phyloP scores from a whole-genome alignment of 2,888 invertebrate genomes.

The Apamea sordens region DNA sequence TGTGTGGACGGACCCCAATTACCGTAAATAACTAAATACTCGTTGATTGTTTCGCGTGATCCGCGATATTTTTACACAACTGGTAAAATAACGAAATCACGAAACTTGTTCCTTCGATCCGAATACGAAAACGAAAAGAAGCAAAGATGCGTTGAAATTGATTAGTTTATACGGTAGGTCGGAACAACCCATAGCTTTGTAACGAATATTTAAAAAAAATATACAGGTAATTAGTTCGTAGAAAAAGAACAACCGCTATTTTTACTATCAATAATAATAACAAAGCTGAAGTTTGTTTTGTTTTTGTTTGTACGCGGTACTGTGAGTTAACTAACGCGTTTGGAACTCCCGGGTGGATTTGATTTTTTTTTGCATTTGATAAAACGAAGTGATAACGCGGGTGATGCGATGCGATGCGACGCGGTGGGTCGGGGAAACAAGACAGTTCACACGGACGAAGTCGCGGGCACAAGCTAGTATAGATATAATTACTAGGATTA shows the following conservation, averaged over 20 bases:
- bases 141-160: not conserved
- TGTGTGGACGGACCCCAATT: slow-evolving; percentile 53
- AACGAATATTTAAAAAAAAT: too few species aligned
- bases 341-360: not conserved
- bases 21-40: slow-evolving; percentile 54
- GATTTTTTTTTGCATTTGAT: too few species aligned
- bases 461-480: too few species aligned
- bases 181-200: not conserved
- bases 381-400: not conserved
- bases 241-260: not conserved
- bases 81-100: not conserved
- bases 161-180: not conserved
- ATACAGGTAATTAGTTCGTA: not conserved
- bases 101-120: slow-evolving; percentile 5
- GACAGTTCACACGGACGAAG: not conserved
- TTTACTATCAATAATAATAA: not conserved
- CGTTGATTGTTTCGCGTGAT: slow-evolving; percentile 33
- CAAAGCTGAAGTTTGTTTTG: not conserved
- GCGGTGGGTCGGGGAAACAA: too few species aligned
- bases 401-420: too few species aligned
- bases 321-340: not conserved
- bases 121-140: not conserved
- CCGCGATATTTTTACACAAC: slow-evolving; percentile 12
- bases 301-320: too few species aligned
- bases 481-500: not conserved